Conservation (phyloP, 1,140 invertebrate genomes). For the Spodoptera frugiperda region DNA sequence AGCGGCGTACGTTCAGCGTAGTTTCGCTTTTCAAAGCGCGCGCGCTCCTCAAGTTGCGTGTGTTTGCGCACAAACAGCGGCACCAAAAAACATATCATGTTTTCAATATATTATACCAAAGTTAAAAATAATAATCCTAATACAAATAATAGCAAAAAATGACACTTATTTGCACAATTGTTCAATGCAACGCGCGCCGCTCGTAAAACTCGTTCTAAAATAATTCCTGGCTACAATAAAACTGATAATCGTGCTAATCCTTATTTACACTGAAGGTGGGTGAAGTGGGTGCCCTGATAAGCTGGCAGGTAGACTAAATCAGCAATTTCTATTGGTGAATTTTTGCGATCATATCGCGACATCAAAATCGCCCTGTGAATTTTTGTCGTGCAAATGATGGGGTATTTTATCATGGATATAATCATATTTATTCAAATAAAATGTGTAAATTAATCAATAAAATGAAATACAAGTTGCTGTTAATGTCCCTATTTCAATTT, state of each 20-base stretch:
- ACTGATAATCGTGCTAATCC: slow-evolving; percentile 82
- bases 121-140: slow-evolving; percentile 62
- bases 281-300: slow-evolving; percentile 79
- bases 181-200: slow-evolving; percentile 50
- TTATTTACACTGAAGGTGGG: slow-evolving; percentile 79
- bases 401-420: slow-evolving; percentile 54
- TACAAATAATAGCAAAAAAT: slow-evolving; percentile 69
- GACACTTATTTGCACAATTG: slow-evolving; percentile 80
- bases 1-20: not conserved
- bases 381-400: slow-evolving; percentile 39
- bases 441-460: slow-evolving; percentile 53
- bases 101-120: slow-evolving; percentile 41
- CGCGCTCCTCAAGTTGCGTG: not conserved
- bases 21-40: not conserved
- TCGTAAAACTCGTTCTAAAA: slow-evolving; percentile 66
- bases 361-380: slow-evolving; percentile 44
- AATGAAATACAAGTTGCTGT: slow-evolving; percentile 19
- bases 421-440: slow-evolving; percentile 51
- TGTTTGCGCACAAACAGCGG: slow-evolving; percentile 39
- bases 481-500: slow-evolving; percentile 33
- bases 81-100: slow-evolving; percentile 54
- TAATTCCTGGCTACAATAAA: slow-evolving; percentile 73
- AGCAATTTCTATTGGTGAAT: slow-evolving; percentile 70
- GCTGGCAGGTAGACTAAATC: slow-evolving; percentile 64
- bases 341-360: slow-evolving; percentile 58